A percentile compares a stretch with the other conserved stretches of the same genome.
Conservation (phyloP, 2,888 invertebrate genomes). For the Ectobius pallidus region DNA sequence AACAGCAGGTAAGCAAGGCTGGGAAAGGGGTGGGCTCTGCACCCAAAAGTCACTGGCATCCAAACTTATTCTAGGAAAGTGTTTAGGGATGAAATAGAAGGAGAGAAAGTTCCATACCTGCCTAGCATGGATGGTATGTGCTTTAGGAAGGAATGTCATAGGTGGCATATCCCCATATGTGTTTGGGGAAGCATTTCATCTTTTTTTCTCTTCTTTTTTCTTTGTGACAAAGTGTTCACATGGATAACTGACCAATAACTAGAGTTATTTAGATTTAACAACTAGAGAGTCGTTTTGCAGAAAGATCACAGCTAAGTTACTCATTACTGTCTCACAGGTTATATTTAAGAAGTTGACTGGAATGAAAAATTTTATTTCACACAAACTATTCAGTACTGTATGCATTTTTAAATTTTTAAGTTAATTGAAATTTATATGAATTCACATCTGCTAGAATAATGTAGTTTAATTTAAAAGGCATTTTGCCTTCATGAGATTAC, state of each 20-base stretch:
- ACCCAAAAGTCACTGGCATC: constrained; percentile 7
- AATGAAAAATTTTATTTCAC: constrained; percentile 26
- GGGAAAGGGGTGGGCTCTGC: not conserved
- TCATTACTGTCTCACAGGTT: constrained; percentile 20
- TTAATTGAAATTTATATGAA: constrained; percentile 25
- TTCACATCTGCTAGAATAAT: constrained; percentile 33
- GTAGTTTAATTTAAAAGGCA: constrained; percentile 28
- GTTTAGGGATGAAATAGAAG: not conserved
- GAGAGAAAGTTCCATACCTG: not conserved
- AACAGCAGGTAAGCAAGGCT: too few species aligned
- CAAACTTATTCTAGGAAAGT: not conserved
- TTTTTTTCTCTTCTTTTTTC: too few species aligned
- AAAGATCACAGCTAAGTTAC: constrained; percentile 23
- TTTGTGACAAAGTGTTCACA: constrained; percentile 28
- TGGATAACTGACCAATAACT: constrained; percentile 22
- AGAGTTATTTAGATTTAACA: constrained; percentile 20
- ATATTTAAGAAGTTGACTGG: constrained; percentile 23
- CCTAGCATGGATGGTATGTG: not conserved
- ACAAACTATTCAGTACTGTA: constrained; percentile 33
- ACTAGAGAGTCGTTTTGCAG: constrained; percentile 20
- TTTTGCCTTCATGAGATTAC: constrained; percentile 19
- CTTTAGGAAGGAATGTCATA: not conserved
- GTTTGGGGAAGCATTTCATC: constrained; percentile 2
- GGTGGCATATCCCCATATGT: not conserved
- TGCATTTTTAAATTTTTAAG: constrained; percentile 25